phyloP scores from a whole-genome alignment of 2,797 vertebrate genomes.

The Thunnus albacares region DNA sequence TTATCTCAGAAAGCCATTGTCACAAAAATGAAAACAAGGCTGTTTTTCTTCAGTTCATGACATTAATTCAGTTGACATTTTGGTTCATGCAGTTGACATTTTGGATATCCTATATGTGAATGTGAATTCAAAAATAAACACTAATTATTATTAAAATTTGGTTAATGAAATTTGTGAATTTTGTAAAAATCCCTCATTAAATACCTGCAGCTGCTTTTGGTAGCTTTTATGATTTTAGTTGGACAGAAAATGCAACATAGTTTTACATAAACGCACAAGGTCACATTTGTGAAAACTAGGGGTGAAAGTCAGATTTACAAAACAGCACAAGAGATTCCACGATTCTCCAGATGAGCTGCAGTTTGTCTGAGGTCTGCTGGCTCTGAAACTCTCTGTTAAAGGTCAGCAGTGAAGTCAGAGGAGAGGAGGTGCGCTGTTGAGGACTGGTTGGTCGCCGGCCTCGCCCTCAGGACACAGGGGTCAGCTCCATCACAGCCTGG shows the following conservation, averaged over 20 bases:
- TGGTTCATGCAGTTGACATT: too few species aligned
- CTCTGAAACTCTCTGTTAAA: constrained; percentile 59
- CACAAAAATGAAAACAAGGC: neutral
- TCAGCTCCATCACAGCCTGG: constrained; percentile 61
- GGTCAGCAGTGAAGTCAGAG: constrained; percentile 65
- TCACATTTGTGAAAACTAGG: neutral
- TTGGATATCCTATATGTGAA: neutral
- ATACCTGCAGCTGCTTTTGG: neutral
- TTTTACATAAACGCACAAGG: neutral
- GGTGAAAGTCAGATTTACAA: constrained; percentile 17
- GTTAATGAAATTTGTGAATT: constrained; percentile 3
- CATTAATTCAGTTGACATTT: neutral
- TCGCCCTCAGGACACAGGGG: constrained; percentile 70
- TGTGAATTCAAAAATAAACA: neutral
- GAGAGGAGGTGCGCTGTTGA: constrained; percentile 28
- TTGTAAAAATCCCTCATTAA: neutral
- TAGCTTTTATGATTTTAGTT: constrained; percentile 5
- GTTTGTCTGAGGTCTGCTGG: constrained; percentile 61
- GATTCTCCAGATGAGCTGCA: constrained; percentile 45
- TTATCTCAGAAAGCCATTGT: constrained; percentile 5
- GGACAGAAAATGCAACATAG: neutral
- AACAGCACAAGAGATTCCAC: constrained; percentile 3
- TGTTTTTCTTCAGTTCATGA: constrained; percentile 7
- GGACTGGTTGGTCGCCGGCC: constrained; percentile 44
- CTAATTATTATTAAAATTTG: neutral